Conservation (phyloP, 2,888 invertebrate genomes). For the Coremacera marginata region DNA sequence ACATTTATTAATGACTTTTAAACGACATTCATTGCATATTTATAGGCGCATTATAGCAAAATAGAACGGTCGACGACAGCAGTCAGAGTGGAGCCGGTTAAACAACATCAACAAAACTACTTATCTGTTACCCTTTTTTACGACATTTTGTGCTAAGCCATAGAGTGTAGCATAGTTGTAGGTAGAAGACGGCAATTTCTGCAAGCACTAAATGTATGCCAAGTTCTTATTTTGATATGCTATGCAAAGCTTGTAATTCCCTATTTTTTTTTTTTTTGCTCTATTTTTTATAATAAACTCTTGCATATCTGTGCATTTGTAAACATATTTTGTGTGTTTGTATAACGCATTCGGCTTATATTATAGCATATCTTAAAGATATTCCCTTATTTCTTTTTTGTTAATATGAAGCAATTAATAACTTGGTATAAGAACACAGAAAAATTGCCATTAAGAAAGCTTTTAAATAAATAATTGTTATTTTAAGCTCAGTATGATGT, state of each 20-base stretch:
- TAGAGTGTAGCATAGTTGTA: background rate
- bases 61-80: background rate
- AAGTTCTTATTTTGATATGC: background rate
- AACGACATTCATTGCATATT: constrained; percentile 45
- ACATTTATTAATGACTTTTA: constrained; percentile 38
- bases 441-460: too few species aligned
- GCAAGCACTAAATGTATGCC: background rate
- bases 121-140: background rate
- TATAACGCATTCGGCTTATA: background rate
- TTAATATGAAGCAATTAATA: too few species aligned
- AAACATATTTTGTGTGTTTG: background rate
- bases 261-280: too few species aligned
- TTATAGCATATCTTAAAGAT: background rate
- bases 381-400: background rate
- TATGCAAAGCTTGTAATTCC: background rate
- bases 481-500: too few species aligned
- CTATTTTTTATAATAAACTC: background rate
- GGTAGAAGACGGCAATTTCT: background rate
- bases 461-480: too few species aligned
- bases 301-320: background rate
- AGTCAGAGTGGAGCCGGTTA: background rate
- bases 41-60: constrained; percentile 43
- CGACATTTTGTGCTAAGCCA: background rate
- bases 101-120: background rate
- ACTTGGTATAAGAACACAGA: too few species aligned